A percentile compares a stretch with the other conserved stretches of the same genome.
Conservation (phyloP, 2,888 invertebrate genomes). For the Sialis fuliginosa region DNA sequence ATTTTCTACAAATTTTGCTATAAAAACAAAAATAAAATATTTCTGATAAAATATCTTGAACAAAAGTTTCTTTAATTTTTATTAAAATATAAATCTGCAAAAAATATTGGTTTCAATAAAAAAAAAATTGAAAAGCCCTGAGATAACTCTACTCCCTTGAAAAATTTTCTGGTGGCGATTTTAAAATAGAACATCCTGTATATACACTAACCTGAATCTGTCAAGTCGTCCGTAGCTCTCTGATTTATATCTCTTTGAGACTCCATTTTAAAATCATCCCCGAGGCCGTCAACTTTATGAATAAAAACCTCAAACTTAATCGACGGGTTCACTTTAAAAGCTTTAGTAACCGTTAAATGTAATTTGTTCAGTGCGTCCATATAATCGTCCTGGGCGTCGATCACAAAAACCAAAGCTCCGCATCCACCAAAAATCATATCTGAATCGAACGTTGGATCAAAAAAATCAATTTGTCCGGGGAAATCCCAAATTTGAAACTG, state of each 20-base stretch:
- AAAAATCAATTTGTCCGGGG: slow-evolving; percentile 96
- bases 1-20: too few relatives aligned
- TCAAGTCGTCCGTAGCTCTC: slow-evolving; percentile 84
- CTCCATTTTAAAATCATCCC: slow-evolving; percentile 98
- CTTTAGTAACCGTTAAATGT: slow-evolving; percentile 83
- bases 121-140: too few relatives aligned
- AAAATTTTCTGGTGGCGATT: too few relatives aligned
- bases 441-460: slow-evolving; percentile 89
- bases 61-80: too few relatives aligned
- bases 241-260: slow-evolving; percentile 97
- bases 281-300: slow-evolving; percentile 97
- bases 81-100: too few relatives aligned
- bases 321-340: slow-evolving; percentile 85
- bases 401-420: slow-evolving; percentile 96
- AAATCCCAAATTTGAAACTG: slow-evolving; percentile 99
- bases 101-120: too few relatives aligned
- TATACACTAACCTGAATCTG: slow-evolving; percentile 57
- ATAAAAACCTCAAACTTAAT: slow-evolving; percentile 98
- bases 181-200: too few relatives aligned
- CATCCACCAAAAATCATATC: slow-evolving; percentile 94
- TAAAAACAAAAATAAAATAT: too few relatives aligned
- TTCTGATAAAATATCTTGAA: too few relatives aligned
- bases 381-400: slow-evolving; percentile 98
- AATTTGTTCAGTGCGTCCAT: slow-evolving; percentile 88
- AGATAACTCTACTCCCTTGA: too few relatives aligned